A percentile compares a stretch with the other conserved stretches of the same genome.
These are phyloP conservation scores for Clarias pachynema DNA, from an alignment of 2,797 vertebrate genomes.

Conservation along the genomic window DNA sequence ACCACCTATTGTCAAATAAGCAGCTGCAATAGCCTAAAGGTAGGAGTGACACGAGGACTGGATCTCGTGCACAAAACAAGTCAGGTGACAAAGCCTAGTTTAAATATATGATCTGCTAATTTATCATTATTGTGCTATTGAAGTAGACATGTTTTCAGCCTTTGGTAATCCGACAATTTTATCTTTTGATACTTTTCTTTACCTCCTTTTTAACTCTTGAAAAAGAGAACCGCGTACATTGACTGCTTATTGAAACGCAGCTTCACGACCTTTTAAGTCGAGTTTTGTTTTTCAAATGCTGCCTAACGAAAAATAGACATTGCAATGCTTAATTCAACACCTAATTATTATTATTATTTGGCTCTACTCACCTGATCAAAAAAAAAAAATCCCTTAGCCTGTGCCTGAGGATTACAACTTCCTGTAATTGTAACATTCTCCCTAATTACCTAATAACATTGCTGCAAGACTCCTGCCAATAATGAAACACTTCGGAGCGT, in stretches of 20 bases:
- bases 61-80: not conserved
- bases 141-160: not conserved
- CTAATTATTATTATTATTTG: not conserved
- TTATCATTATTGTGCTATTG: not conserved
- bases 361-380: conserved; percentile 85
- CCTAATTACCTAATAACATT: conserved; percentile 93
- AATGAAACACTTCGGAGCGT: conserved; percentile 95
- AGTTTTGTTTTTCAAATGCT: not conserved
- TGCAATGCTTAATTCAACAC: not conserved
- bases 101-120: not conserved
- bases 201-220: not conserved
- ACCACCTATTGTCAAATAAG: conserved; percentile 61
- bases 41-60: not conserved
- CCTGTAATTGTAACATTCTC: conserved; percentile 85
- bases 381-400: conserved; percentile 80
- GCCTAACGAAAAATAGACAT: not conserved
- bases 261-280: not conserved
- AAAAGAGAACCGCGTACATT: not conserved
- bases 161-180: not conserved
- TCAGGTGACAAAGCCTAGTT: not conserved
- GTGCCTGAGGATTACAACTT: conserved; percentile 89
- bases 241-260: not conserved
- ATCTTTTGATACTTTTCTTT: not conserved
- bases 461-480: conserved; percentile 91
- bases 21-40: conserved; percentile 10